These are phyloP conservation scores for Melanaphis sacchari DNA, from an alignment of 1,140 invertebrate genomes.

Conservation along the genomic window DNA sequence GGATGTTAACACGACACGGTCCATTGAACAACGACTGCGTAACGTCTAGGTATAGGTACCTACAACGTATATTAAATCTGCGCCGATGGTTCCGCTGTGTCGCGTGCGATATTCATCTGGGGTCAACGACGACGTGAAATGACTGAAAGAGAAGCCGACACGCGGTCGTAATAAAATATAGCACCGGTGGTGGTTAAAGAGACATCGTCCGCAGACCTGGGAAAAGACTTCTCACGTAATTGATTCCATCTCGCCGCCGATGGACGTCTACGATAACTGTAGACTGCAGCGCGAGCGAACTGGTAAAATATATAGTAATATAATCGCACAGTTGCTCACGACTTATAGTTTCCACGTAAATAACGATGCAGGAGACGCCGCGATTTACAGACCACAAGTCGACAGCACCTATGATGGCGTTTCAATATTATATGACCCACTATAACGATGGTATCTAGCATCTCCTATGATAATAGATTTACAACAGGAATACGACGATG, in stretches of 20 bases:
- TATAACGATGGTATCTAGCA: no score
- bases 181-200: background rate
- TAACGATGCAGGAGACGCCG: no score
- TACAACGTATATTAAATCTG: background rate
- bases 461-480: no score
- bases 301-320: background rate
- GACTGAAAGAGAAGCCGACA: background rate
- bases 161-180: background rate
- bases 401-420: no score
- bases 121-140: background rate
- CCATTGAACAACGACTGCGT: background rate
- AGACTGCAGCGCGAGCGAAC: background rate
- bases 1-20: constrained; percentile 16
- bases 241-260: background rate
- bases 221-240: background rate
- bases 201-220: background rate
- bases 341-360: background rate
- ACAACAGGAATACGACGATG: no score
- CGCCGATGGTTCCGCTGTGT: background rate
- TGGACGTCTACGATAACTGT: background rate
- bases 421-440: no score
- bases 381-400: background rate
- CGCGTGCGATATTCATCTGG: background rate
- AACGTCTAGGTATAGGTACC: background rate
- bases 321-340: background rate